Conservation (phyloP, 2,888 invertebrate species). For the Pogonocherus hispidulus region DNA sequence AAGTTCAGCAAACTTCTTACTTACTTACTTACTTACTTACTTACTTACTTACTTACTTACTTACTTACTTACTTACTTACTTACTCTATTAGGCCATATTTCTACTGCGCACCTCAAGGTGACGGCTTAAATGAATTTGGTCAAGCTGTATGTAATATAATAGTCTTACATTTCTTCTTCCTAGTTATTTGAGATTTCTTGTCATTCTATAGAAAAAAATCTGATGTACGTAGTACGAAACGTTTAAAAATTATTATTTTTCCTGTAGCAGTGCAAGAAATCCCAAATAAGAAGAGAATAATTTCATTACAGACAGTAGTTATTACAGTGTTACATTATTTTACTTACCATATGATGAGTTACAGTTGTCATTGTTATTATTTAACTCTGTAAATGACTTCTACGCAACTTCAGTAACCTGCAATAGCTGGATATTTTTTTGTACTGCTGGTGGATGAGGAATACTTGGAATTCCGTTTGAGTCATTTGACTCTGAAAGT, state of each 20-base stretch:
- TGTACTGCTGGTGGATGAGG: background rate
- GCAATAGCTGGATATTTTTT: background rate
- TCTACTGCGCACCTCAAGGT: too few species aligned
- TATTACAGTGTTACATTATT: too few species aligned
- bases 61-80: too few species aligned
- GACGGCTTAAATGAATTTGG: background rate
- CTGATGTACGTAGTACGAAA: too few species aligned
- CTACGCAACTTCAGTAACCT: background rate
- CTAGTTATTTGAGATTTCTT: background rate
- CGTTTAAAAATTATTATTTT: too few species aligned
- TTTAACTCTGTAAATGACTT: background rate
- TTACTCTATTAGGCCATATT: too few species aligned
- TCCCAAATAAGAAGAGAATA: too few species aligned
- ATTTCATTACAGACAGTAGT: too few species aligned
- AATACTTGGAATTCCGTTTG: constrained; percentile 2
- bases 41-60: too few species aligned
- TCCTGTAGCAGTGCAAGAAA: too few species aligned
- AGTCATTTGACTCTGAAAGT: background rate
- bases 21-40: too few species aligned
- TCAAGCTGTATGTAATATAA: background rate
- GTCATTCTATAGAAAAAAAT: background rate
- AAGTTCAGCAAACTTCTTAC: too few species aligned
- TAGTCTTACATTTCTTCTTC: background rate
- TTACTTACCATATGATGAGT: background rate
- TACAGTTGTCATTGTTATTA: background rate